Evolutionary conservation across 2,888 invertebrate species (phyloP).

Genomic region (Melieria picta): DNA sequence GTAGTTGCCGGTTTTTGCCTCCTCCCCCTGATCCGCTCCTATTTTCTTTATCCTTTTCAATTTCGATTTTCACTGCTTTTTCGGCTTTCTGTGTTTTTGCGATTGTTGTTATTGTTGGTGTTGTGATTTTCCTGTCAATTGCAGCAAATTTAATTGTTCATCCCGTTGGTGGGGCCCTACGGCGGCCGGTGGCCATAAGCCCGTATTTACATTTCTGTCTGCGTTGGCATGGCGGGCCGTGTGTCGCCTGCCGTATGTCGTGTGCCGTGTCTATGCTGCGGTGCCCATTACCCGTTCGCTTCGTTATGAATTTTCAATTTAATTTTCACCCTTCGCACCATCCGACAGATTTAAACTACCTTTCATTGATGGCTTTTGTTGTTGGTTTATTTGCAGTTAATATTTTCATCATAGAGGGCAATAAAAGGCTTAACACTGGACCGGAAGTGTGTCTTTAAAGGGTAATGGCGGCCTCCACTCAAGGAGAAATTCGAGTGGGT

Average conservation of each 20-base stretch:
- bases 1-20: not conserved
- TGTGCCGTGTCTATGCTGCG: not conserved
- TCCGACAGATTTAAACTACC: conserved; percentile 21
- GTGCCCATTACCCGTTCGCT: conserved; percentile 14
- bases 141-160: conserved; percentile 27
- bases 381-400: conserved; percentile 18
- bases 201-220: no score
- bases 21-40: not conserved
- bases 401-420: conserved; percentile 60
- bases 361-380: not conserved
- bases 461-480: conserved; percentile 74
- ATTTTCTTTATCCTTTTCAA: not conserved
- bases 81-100: no score
- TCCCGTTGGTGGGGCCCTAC: conserved; percentile 16
- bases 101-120: not conserved
- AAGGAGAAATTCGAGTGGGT: conserved; percentile 82
- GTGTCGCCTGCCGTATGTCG: not conserved
- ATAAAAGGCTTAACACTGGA: conserved; percentile 67
- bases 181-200: not conserved
- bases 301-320: conserved; percentile 22
- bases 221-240: no score
- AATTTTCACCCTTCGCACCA: not conserved
- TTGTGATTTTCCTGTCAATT: conserved; percentile 28
- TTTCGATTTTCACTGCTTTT: no score
- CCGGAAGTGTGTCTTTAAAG: conserved; percentile 66